Evolutionary conservation across 2,797 vertebrate species (phyloP).

Genomic region (Luscinia luscinia): DNA sequence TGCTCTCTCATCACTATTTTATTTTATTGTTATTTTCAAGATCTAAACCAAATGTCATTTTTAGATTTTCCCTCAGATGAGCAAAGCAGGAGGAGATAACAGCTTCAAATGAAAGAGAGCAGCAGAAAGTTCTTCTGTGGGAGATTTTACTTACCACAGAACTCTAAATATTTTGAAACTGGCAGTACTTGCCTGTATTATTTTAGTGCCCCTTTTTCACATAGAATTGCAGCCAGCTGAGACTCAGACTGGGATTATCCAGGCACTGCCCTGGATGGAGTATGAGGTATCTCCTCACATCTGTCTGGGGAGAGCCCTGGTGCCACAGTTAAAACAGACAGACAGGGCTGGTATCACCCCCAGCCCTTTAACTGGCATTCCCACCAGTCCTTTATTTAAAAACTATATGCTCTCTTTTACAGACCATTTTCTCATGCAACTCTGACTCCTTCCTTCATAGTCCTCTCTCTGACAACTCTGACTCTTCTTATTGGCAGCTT

Average conservation of each 20-base stretch:
- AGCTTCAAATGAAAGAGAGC: neutral
- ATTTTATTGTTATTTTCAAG: neutral
- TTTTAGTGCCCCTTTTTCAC: neutral
- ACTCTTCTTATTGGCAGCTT: no score
- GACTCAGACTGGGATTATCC: neutral
- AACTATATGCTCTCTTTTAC: no score
- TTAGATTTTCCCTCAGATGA: neutral
- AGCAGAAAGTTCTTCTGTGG: neutral
- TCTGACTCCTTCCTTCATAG: no score
- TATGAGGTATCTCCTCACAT: neutral
- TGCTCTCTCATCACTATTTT: neutral
- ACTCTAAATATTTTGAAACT: neutral
- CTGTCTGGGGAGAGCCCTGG: fast-evolving
- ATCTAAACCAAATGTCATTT: neutral
- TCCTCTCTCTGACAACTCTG: no score
- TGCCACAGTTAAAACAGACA: no score
- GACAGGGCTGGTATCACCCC: no score
- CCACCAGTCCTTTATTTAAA: no score
- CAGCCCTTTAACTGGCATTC: no score
- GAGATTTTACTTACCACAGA: neutral
- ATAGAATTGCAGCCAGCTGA: neutral
- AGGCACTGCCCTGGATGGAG: fast-evolving
- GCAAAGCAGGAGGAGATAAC: neutral
- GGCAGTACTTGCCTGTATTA: no score
- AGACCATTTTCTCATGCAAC: no score